These are phyloP conservation scores for Physeter macrocephalus DNA, from an alignment of 2,113 vertebrate species.

Conservation along the genomic window DNA sequence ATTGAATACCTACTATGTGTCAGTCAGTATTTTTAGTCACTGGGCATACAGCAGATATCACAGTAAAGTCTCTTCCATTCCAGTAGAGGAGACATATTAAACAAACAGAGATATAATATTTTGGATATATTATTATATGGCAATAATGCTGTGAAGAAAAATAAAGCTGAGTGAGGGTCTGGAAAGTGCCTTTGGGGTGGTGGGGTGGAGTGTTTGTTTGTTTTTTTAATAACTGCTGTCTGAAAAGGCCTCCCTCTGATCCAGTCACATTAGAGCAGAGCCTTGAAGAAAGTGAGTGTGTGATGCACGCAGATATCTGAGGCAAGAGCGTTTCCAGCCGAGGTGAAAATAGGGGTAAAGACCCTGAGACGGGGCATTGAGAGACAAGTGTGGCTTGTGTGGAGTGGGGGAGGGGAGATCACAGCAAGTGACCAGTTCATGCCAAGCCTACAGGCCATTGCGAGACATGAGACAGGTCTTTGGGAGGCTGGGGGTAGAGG, in stretches of 20 bases:
- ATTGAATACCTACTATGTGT: not conserved
- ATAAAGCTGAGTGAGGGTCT: not conserved
- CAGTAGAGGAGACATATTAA: not conserved
- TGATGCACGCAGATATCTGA: accelerated
- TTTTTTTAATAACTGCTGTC: too few species aligned
- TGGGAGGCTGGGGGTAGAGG: accelerated
- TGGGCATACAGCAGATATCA: not conserved
- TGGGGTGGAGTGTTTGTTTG: accelerated
- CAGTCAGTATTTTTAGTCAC: not conserved
- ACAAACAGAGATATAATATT: not conserved
- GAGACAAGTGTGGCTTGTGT: not conserved
- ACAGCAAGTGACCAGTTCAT: not conserved
- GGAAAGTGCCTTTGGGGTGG: not conserved
- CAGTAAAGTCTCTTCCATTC: not conserved
- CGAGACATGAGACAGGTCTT: accelerated
- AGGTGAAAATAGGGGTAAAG: too few species aligned
- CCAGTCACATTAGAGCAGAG: not conserved
- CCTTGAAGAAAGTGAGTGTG: too few species aligned
- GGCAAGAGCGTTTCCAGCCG: not conserved
- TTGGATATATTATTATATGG: not conserved
- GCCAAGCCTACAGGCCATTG: accelerated
- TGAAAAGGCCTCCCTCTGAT: not conserved
- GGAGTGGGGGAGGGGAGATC: not conserved
- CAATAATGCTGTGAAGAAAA: not conserved
- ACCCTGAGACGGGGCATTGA: not conserved